Conservation (phyloP, 2,797 vertebrate genomes). For the Falco columbarius region DNA sequence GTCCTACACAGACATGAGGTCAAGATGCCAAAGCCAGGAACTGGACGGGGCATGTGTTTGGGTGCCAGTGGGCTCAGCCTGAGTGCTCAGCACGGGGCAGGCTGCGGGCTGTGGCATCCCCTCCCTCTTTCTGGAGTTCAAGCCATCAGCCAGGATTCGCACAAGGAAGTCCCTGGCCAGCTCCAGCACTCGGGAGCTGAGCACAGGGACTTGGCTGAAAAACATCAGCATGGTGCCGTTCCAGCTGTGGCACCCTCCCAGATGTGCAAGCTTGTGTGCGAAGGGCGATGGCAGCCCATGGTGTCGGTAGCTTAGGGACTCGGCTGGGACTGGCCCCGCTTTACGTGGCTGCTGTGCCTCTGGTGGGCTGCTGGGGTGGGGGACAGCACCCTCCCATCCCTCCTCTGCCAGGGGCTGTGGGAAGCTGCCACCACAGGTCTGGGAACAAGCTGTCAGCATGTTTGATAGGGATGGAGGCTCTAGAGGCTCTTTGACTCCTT, state of each 20-base stretch:
- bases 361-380: not conserved
- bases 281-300: rapidly evolving
- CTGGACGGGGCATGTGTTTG: not conserved
- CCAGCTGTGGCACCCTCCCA: not conserved
- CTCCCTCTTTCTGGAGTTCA: not conserved
- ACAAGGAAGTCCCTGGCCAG: not conserved
- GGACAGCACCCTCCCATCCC: not conserved
- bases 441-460: not conserved
- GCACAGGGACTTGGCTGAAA: not conserved
- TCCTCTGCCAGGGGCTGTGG: not conserved
- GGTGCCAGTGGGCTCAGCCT: not conserved
- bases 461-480: not conserved
- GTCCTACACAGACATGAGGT: not conserved
- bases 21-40: not conserved
- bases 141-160: rapidly evolving
- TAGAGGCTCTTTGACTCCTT: not conserved
- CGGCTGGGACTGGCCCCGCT: not conserved
- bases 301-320: not conserved
- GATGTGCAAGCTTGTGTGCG: rapidly evolving
- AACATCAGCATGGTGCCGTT: rapidly evolving
- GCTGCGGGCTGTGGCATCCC: not conserved
- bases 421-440: rapidly evolving
- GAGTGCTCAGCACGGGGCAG: not conserved
- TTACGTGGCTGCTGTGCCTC: not conserved
- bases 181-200: not conserved